Evolutionary conservation across 2,797 vertebrate species (phyloP).

Genomic region (Chloroceryle inda): DNA sequence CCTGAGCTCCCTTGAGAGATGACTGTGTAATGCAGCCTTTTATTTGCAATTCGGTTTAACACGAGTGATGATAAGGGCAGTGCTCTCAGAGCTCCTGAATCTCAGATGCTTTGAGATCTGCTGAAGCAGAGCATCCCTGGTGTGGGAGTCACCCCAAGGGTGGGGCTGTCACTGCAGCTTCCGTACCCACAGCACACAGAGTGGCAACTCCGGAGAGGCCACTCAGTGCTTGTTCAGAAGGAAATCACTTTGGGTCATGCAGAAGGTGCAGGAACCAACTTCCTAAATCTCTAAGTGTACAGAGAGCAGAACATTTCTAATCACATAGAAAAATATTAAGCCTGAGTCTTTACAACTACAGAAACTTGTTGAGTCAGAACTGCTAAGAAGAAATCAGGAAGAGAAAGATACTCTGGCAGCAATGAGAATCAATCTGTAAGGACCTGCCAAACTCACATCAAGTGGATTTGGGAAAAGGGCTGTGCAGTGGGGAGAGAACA

Average conservation of each 20-base stretch:
- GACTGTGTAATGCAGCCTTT: neutral
- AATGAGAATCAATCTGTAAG: neutral
- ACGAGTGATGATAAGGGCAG: neutral
- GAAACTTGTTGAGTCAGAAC: neutral
- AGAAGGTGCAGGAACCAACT: neutral
- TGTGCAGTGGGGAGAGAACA: neutral
- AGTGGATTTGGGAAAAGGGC: neutral
- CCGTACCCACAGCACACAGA: neutral
- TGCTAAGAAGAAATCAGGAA: neutral
- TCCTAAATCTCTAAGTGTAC: rapidly evolving
- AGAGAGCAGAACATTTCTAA: neutral
- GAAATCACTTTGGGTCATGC: neutral
- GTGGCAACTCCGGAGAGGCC: neutral
- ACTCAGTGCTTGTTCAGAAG: neutral
- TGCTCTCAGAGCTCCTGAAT: neutral
- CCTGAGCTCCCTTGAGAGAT: neutral
- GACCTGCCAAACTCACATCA: neutral
- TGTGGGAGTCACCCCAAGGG: rapidly evolving
- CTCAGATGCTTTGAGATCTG: neutral
- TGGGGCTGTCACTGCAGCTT: rapidly evolving
- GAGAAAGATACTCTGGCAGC: neutral
- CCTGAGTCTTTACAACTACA: neutral
- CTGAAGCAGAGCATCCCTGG: rapidly evolving
- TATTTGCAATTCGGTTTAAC: neutral
- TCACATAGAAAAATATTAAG: neutral